These are phyloP conservation scores for Tethea ocularis DNA, from an alignment of 2,888 invertebrate genomes.

Conservation along the genomic window DNA sequence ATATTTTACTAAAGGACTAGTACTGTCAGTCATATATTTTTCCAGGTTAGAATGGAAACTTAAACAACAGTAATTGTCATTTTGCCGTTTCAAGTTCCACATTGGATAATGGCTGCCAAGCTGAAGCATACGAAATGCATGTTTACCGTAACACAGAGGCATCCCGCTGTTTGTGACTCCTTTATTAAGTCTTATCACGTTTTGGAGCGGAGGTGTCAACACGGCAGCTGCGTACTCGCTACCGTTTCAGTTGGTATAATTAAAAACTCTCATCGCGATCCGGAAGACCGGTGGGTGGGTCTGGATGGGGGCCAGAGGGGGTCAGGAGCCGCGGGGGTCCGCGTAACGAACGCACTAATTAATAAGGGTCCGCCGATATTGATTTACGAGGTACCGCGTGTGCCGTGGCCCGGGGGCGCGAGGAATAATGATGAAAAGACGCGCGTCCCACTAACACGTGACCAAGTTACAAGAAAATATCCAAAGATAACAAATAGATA, in stretches of 20 bases:
- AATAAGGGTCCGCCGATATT: slow-evolving; percentile 82
- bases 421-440: slow-evolving; percentile 6
- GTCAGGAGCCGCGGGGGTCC: slow-evolving; percentile 50
- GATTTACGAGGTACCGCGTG: slow-evolving; percentile 75
- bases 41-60: neutral
- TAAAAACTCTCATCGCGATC: slow-evolving; percentile 73
- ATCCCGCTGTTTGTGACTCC: slow-evolving; percentile 15
- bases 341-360: slow-evolving; percentile 80
- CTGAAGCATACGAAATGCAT: slow-evolving; percentile 15
- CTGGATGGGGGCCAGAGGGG: slow-evolving; percentile 21
- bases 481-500: neutral
- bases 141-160: slow-evolving; percentile 2
- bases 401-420: slow-evolving; percentile 40
- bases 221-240: slow-evolving; percentile 41
- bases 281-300: slow-evolving; percentile 37
- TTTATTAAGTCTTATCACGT: slow-evolving; percentile 45
- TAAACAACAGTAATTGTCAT: neutral
- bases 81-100: slow-evolving; percentile 1
- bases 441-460: neutral
- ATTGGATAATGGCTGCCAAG: slow-evolving; percentile 2
- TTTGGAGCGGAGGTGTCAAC: slow-evolving; percentile 61
- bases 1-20: neutral
- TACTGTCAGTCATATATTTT: neutral
- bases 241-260: slow-evolving; percentile 63
- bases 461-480: neutral